Evolutionary conservation across 1,140 invertebrate species (phyloP).

Genomic region (Nylanderia fulva): DNA sequence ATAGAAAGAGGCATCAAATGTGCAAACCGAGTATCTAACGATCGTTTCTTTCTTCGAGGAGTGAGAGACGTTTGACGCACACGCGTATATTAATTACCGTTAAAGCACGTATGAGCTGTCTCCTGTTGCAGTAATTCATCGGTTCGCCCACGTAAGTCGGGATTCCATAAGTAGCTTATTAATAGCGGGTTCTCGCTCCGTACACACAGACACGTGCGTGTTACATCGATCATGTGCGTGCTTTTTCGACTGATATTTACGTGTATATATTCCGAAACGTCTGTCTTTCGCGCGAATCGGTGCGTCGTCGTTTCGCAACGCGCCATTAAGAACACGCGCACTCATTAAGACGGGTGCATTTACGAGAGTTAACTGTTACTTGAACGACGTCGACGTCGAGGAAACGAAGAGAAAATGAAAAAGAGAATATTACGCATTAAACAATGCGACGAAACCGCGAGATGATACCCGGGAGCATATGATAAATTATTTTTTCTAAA

Average conservation of each 20-base stretch:
- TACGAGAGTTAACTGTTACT: constrained; percentile 14
- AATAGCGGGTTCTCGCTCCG: constrained; percentile 69
- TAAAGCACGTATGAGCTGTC: constrained; percentile 28
- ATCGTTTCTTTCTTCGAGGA: not conserved
- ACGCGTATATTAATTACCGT: constrained; percentile 64
- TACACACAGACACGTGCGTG: not conserved
- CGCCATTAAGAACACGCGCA: constrained; percentile 31
- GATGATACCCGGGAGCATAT: no score
- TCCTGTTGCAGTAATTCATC: constrained; percentile 75
- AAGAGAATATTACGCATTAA: constrained; percentile 16
- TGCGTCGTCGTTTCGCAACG: constrained; percentile 52
- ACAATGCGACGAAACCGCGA: not conserved
- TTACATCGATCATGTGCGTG: not conserved
- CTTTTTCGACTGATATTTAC: constrained; percentile 38
- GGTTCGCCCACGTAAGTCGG: constrained; percentile 78
- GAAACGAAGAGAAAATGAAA: not conserved
- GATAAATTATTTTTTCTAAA: no score
- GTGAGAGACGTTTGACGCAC: constrained; percentile 34
- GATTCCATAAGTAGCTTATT: constrained; percentile 82
- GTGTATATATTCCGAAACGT: constrained; percentile 65
- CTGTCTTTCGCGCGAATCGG: constrained; percentile 30
- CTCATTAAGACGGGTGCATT: constrained; percentile 13
- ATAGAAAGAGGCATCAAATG: not conserved
- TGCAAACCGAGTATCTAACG: not conserved
- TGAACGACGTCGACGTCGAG: not conserved